Evolutionary conservation across 2,113 vertebrate genomes (phyloP).

Genomic region (Scytalopus superciliaris): DNA sequence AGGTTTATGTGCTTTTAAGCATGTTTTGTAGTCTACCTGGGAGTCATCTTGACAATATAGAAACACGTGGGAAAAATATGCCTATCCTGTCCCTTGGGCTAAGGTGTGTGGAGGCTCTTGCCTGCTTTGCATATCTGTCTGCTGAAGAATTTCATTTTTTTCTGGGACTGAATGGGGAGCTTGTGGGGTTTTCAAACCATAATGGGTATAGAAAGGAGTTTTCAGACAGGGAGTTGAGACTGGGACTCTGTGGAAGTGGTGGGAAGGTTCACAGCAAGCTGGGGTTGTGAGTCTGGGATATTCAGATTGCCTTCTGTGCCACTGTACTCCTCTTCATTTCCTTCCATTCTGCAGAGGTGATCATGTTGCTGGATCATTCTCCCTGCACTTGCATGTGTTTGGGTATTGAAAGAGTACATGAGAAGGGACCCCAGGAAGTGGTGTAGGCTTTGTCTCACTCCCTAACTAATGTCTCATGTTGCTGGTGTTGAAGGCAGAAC

Average conservation of each 20-base stretch:
- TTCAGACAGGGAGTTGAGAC: background rate
- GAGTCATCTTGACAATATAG: background rate
- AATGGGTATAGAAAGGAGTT: background rate
- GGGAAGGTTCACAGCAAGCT: background rate
- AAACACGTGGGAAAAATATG: background rate
- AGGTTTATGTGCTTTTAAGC: background rate
- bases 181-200: background rate
- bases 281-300: background rate
- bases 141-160: background rate
- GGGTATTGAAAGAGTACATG: accelerated
- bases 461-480: background rate
- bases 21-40: background rate
- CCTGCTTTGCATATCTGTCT: background rate
- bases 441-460: background rate
- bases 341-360: background rate
- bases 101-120: background rate
- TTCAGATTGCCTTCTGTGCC: background rate
- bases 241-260: background rate
- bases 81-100: background rate
- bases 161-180: background rate
- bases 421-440: background rate
- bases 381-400: background rate
- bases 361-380: background rate
- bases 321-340: background rate
- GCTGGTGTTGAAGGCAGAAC: background rate